A percentile compares a stretch with the other conserved stretches of the same genome.
Conservation (phyloP, 2,797 vertebrate genomes). For the Bufotes viridis region DNA sequence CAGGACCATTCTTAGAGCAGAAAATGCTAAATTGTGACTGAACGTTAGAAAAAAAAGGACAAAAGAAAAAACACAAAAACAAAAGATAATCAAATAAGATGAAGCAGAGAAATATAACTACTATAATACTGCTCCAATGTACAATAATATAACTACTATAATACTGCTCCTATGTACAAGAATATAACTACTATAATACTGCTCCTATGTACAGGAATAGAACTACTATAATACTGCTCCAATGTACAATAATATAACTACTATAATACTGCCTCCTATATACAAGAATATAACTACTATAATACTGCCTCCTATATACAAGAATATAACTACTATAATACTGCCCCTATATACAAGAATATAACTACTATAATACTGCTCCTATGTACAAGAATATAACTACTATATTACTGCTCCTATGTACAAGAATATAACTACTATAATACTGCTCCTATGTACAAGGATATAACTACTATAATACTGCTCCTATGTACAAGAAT, state of each 20-base stretch:
- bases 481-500: conserved; percentile 3
- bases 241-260: neutral
- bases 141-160: neutral
- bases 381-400: neutral
- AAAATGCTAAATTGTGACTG: no score
- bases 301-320: neutral
- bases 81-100: no score
- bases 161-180: neutral
- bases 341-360: neutral
- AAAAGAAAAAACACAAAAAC: no score
- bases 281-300: conserved; percentile 9
- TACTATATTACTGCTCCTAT: neutral
- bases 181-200: conserved; percentile 9
- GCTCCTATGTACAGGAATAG: neutral
- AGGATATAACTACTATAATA: conserved; percentile 6
- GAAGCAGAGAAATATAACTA: neutral
- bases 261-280: neutral
- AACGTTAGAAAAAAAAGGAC: no score
- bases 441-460: conserved; percentile 3
- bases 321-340: conserved; percentile 12
- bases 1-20: no score
- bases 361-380: conserved; percentile 11
- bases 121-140: neutral
- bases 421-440: conserved; percentile 1
- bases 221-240: no score